Evolutionary conservation across 64 coral and sea anemone genomes (phyloP).

Genomic region (Montipora sp.): DNA sequence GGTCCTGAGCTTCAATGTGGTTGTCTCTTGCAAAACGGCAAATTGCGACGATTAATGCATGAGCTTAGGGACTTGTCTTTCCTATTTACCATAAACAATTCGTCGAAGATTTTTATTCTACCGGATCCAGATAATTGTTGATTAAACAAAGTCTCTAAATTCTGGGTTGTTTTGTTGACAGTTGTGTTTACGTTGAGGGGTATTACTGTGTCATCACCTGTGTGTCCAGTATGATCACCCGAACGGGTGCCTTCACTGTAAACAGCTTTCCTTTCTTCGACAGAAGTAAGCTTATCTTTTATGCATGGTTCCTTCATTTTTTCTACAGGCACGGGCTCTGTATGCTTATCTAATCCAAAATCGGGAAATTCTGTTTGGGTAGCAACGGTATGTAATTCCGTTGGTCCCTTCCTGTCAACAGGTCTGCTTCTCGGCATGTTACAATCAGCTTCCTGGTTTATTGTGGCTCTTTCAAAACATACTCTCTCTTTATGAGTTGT

Average conservation of each 20-base stretch:
- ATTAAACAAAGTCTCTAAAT: neutral
- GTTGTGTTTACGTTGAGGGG: conserved; percentile 18
- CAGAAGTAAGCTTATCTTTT: neutral
- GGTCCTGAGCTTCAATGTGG: no score
- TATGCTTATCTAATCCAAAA: neutral
- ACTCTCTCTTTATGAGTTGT: neutral
- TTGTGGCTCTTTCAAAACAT: neutral
- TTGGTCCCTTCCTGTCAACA: neutral
- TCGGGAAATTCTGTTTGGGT: conserved; percentile 6
- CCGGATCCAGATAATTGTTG: neutral
- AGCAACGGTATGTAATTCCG: neutral
- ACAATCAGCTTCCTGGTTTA: neutral
- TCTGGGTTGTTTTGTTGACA: conserved; percentile 43
- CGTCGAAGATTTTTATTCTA: conserved; percentile 49
- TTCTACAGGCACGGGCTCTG: neutral
- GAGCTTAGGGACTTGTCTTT: conserved; percentile 66
- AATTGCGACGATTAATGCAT: neutral
- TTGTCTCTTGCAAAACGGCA: neutral
- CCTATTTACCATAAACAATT: conserved; percentile 61
- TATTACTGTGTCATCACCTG: neutral
- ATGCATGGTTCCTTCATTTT: neutral
- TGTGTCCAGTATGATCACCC: neutral
- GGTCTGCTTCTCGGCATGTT: neutral
- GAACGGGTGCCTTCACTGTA: neutral
- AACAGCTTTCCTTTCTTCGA: neutral